Evolutionary conservation across 2,113 vertebrate genomes (phyloP), one percentile per base, ranked within the genome.

Genomic region (Siniperca chuatsi): DNA sequence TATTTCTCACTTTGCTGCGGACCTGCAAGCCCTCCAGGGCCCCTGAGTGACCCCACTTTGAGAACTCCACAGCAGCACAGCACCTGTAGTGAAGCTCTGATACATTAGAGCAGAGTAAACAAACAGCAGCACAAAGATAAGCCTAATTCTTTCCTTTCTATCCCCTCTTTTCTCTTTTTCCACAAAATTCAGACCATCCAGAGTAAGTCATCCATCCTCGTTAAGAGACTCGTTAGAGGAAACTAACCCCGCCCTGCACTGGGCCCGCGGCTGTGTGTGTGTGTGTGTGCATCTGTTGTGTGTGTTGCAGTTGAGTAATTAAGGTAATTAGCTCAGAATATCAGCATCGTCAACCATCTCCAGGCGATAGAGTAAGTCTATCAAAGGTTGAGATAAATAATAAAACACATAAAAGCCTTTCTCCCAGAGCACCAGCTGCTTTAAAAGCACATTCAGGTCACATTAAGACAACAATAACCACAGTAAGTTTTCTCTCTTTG

Each of bases 351-450:
- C 82, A 77, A 73, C 50, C 68, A 35, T 85, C 89, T 86, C 81
- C 77, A 74, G 72, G 80, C n/a, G 48, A 74, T 71, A 55, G 61
- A 25, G 70, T 0, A 73, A 81, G 78, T 81, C 73, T 64, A 83
- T 85, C 85, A 92, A 87, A 90, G 92, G 89, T 82, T 86, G 76
- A 67, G 71, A 90, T 87, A 58, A 92, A 91, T 90, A 80, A 91
- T 90, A 55, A 73, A 88, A 72, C 48, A 77, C 78, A 75, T 78
- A 71, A 87, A 86, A 83, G 52, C 23, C 40, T 55, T 64, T 21
- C 37, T 77, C 82, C 21, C 48, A 62, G 65, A 60, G 21, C 44
- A 12, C 60, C 8, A 4, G 50, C 50, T 64, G 82, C 73, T 79
- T 23, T 70, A 60, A 1, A 42, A 82, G 79, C 75, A 40, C 82